Percentiles rank a stretch among this genome's conserved stretches.
Evolutionary conservation across 37 sponge, comb jelly and placozoan genomes (phyloP).

Genomic region (Mnemiopsis leidyi): DNA sequence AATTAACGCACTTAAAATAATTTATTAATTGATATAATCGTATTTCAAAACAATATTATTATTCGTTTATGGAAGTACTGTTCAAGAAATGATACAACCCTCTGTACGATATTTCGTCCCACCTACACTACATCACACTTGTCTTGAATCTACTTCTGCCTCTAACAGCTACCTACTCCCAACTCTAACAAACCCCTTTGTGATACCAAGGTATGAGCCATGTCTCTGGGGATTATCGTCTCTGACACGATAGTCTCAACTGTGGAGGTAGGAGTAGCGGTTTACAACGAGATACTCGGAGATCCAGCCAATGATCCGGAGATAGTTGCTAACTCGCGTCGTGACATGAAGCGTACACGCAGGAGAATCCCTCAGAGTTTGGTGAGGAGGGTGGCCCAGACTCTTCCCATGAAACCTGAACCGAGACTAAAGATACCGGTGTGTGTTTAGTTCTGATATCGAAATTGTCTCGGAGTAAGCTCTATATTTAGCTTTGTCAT

Average conservation of each 20-base stretch:
- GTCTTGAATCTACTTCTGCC: too few species aligned
- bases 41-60: too few species aligned
- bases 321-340: constrained; percentile 4
- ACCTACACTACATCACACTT: too few species aligned
- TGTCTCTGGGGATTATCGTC: constrained; percentile 32
- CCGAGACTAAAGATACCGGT: constrained; percentile 32
- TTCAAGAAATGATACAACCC: too few species aligned
- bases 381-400: constrained; percentile 43
- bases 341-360: constrained; percentile 41
- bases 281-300: constrained; percentile 56
- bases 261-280: constrained; percentile 37
- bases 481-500: too few species aligned
- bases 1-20: too few species aligned
- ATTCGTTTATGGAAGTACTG: too few species aligned
- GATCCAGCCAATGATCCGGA: constrained; percentile 54
- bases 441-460: background rate
- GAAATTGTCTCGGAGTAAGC: background rate
- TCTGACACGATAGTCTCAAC: constrained; percentile 54
- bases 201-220: too few species aligned
- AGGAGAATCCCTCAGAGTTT: constrained; percentile 32
- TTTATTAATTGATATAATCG: too few species aligned
- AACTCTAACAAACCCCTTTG: too few species aligned
- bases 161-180: too few species aligned
- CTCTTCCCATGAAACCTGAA: constrained; percentile 19
- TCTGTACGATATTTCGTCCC: too few species aligned